Percentiles rank a stretch among this genome's conserved stretches.
phyloP scores from a whole-genome alignment of 2,888 invertebrate genomes.

The Teleogryllus oceanicus region DNA sequence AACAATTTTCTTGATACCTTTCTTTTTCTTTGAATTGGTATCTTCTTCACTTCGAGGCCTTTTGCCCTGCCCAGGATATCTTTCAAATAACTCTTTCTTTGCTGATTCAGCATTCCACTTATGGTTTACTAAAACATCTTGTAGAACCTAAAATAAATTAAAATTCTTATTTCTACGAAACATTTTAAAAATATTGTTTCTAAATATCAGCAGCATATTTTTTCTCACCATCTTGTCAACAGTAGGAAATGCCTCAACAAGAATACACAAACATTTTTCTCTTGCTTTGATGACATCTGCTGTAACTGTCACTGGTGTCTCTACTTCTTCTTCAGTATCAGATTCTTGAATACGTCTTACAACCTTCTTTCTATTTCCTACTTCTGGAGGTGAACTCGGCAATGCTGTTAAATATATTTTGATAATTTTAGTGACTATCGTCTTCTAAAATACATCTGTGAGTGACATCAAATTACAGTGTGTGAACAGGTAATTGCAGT shows the following conservation, averaged over 20 bases:
- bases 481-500: too few species aligned
- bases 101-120: constrained; percentile 49
- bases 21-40: constrained; percentile 21
- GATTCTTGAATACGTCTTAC: constrained; percentile 38
- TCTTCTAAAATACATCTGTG: too few species aligned
- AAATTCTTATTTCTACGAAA: neutral
- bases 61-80: neutral
- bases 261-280: constrained; percentile 53
- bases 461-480: too few species aligned
- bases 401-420: too few species aligned
- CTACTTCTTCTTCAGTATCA: constrained; percentile 46
- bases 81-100: constrained; percentile 35
- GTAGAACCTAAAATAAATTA: constrained; percentile 43
- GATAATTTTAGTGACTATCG: too few species aligned
- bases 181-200: constrained; percentile 22
- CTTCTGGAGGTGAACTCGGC: neutral
- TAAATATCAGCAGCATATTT: constrained; percentile 20
- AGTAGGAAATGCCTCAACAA: constrained; percentile 61
- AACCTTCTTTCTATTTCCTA: constrained; percentile 42
- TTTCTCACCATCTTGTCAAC: constrained; percentile 56
- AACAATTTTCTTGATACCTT: constrained; percentile 24
- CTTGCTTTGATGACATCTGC: constrained; percentile 43
- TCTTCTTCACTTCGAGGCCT: constrained; percentile 9
- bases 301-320: constrained; percentile 40
- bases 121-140: constrained; percentile 48